Evolutionary conservation across 2,113 vertebrate genomes (phyloP).

Genomic region (Catharus fuscescens): DNA sequence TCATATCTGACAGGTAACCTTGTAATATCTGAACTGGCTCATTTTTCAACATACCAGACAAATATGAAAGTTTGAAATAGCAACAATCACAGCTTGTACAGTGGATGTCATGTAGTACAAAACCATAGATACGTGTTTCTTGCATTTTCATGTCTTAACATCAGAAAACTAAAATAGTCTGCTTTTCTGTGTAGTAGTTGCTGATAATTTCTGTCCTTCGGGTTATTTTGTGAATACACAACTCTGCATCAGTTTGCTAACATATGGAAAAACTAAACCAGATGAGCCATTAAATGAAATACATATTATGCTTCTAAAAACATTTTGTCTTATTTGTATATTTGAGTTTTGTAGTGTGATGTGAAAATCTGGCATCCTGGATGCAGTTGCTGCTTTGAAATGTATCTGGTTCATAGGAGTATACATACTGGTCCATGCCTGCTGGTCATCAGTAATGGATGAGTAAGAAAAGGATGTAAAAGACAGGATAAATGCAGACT

Average conservation of each 20-base stretch:
- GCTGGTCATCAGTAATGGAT: neutral
- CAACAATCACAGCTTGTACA: neutral
- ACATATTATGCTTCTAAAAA: neutral
- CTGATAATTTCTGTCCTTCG: neutral
- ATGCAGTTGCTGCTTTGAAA: neutral
- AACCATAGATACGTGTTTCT: neutral
- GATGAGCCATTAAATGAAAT: neutral
- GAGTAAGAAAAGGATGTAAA: neutral
- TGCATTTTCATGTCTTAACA: neutral
- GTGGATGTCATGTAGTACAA: neutral
- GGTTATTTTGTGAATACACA: neutral
- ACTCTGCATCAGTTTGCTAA: neutral
- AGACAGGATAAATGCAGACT: neutral
- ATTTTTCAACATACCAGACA: neutral
- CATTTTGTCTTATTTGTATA: neutral
- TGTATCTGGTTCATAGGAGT: neutral
- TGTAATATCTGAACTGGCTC: neutral
- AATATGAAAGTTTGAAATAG: neutral
- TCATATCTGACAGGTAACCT: neutral
- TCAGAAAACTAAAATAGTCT: neutral
- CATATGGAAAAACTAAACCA: neutral
- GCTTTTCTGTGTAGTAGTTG: neutral
- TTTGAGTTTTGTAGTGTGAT: neutral
- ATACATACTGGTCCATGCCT: fast-evolving
- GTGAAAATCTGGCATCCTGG: neutral